phyloP scores from a whole-genome alignment of 2,797 vertebrate genomes.

The Argentina silus region DNA sequence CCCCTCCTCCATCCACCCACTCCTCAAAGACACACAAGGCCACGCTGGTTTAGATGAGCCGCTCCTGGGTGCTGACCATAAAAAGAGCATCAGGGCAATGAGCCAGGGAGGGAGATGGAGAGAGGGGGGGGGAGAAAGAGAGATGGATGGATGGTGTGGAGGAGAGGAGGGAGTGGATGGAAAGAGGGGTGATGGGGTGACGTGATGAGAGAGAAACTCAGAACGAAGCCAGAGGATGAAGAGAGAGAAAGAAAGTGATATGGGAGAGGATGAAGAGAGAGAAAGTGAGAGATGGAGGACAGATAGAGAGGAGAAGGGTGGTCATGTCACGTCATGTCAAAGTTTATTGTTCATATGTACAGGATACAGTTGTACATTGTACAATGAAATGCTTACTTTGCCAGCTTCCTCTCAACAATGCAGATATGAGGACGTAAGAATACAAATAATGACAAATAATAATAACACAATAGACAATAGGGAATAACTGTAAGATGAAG shows the following conservation, averaged over 20 bases:
- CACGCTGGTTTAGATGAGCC: conserved; percentile 83
- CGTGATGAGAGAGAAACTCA: too few relatives aligned
- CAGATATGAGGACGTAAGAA: background rate
- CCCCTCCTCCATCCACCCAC: conserved; percentile 31
- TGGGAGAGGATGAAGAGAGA: background rate
- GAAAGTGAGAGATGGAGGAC: background rate
- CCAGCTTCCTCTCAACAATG: too few relatives aligned
- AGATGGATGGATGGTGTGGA: conserved; percentile 56
- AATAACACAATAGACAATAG: too few relatives aligned
- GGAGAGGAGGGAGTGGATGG: conserved; percentile 74
- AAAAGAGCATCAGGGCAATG: conserved; percentile 99
- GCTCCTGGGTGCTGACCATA: conserved; percentile 98
- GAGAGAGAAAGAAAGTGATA: conserved; percentile 20
- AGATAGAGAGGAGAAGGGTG: conserved; percentile 2
- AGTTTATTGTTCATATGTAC: too few relatives aligned
- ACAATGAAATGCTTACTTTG: too few relatives aligned
- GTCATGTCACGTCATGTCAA: too few relatives aligned
- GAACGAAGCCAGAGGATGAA: too few relatives aligned
- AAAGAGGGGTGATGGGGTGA: conserved; percentile 36
- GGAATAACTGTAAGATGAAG: too few relatives aligned
- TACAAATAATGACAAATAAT: background rate
- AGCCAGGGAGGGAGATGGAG: conserved; percentile 72
- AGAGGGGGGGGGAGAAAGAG: conserved; percentile 10
- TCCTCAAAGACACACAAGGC: conserved; percentile 65
- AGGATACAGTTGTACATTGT: too few relatives aligned